Percentiles rank a stretch among this genome's conserved stretches.
These are phyloP conservation scores for Cryptoblepharus egeriae DNA, from an alignment of 2,797 vertebrate species.

Conservation along the genomic window DNA sequence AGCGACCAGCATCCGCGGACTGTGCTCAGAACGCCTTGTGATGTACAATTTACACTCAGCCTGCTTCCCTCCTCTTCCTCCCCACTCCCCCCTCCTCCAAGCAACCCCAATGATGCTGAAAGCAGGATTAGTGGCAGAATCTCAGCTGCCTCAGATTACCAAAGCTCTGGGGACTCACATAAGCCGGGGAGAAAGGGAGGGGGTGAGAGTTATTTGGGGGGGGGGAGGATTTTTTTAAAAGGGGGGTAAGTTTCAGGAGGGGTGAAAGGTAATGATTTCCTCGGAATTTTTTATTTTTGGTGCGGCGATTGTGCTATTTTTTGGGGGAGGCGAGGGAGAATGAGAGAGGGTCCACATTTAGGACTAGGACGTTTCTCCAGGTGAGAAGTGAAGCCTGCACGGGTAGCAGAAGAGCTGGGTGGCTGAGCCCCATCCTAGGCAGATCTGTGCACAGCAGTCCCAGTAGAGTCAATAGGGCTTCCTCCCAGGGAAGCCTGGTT, in stretches of 20 bases:
- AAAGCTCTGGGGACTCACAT: slow-evolving; percentile 7
- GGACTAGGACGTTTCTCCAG: not conserved
- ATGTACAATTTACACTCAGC: slow-evolving; percentile 8
- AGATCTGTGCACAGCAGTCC: too few species aligned
- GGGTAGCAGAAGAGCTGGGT: too few species aligned
- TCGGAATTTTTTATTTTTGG: not conserved
- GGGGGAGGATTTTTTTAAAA: not conserved
- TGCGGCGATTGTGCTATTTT: not conserved
- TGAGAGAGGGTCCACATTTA: not conserved
- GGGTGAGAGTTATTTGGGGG: not conserved
- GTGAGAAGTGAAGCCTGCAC: too few species aligned
- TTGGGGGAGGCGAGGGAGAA: not conserved
- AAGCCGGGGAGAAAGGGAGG: not conserved
- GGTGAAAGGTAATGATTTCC: not conserved
- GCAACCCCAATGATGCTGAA: slow-evolving; percentile 8
- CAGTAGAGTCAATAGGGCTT: too few species aligned
- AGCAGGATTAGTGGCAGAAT: slow-evolving; percentile 16
- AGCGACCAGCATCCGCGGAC: slow-evolving; percentile 5
- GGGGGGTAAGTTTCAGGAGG: not conserved
- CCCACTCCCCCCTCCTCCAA: not conserved
- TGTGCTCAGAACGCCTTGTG: slow-evolving; percentile 19
- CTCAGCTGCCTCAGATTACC: slow-evolving; percentile 15
- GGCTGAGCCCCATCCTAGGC: too few species aligned
- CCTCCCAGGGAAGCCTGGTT: too few species aligned
- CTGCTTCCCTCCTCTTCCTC: not conserved